Base-by-base conservation (phyloP, 2,797 vertebrate species). In the Capromys pilorides region DNA sequence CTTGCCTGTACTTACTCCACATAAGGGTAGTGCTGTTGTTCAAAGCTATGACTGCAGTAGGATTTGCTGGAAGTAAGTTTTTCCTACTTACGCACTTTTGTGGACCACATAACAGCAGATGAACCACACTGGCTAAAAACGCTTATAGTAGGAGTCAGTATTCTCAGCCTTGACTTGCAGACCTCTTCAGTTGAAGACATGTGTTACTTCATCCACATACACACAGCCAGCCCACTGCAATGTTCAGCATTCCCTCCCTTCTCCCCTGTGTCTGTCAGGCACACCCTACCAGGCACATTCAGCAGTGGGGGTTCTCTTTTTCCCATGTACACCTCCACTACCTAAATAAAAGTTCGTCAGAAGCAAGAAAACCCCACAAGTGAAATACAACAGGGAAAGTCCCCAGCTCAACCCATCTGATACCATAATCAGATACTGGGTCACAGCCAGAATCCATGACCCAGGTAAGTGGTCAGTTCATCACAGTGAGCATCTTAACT, bases 131-230 rank as follows among this genome's bases (percentile, higher is more conserved):
- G 39, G 66, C 64, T 31, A 18, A 62, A 59, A 66, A 3, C 41
- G 41, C 41, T 73, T 77, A 39, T 4, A 21, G 36, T 59, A 41
- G 33, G 1, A 16, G 21, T 24, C 13, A 21, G 28, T 77, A 45
- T 81, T 71, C 93, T 59, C 36, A 82, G 80, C 18, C 21, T 36
- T 22, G 7, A 39, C 45, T 19, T 67, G 4, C 31, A 51, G 64
- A 61, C 31, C 16, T 86, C 71, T 57, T 16, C 41, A 36, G 3
- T 16, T 49, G 41, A n/a, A 36, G 36, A 64, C 10, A 28, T 0
- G 6, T 0, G 3, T 54, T 22, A 36, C 28, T 12, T 41, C 2
- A 8, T 22, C 14, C 26, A 9, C 66, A 21, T 0, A 59, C 1
- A 16, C 5, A 2, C 61, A 78, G 71, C 24, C 1, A 57, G 57